Conservation (phyloP, 2,113 vertebrate genomes). For the Gambusia affinis region DNA sequence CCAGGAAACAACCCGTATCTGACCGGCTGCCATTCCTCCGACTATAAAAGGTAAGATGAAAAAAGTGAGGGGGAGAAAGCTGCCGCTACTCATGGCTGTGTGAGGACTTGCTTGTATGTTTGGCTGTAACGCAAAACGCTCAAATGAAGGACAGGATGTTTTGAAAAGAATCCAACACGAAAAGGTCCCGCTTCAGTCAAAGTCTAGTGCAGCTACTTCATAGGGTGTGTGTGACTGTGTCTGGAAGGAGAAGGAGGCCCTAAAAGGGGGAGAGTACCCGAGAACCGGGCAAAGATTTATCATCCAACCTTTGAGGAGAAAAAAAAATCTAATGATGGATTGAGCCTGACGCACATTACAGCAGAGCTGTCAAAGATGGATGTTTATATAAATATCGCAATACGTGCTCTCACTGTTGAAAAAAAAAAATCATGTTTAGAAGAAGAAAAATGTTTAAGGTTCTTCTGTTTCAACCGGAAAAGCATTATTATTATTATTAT, state of each 20-base stretch:
- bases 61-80: not conserved
- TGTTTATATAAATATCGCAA: not conserved
- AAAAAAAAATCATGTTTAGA: not conserved
- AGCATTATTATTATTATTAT: not conserved
- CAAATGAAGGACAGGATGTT: conserved; percentile 23
- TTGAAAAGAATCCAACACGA: conserved; percentile 22
- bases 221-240: conserved; percentile 4
- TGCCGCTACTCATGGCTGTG: not conserved
- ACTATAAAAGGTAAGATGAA: conserved; percentile 49
- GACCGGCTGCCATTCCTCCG: not conserved
- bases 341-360: not conserved
- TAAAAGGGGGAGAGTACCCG: conserved; percentile 19
- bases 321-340: conserved; percentile 11
- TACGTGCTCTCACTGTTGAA: too few species aligned
- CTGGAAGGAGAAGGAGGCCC: conserved; percentile 12
- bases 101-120: conserved; percentile 6
- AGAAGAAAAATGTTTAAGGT: too few species aligned
- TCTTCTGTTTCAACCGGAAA: too few species aligned
- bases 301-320: conserved; percentile 25
- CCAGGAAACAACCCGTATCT: conserved; percentile 9
- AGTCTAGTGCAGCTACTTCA: not conserved
- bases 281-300: conserved; percentile 29
- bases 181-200: conserved; percentile 21
- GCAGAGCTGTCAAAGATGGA: not conserved
- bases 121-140: conserved; percentile 11